Percentiles rank a stretch among this genome's conserved stretches.
Conservation (phyloP, 2,888 invertebrate genomes). For the Prenolepis imparis region DNA sequence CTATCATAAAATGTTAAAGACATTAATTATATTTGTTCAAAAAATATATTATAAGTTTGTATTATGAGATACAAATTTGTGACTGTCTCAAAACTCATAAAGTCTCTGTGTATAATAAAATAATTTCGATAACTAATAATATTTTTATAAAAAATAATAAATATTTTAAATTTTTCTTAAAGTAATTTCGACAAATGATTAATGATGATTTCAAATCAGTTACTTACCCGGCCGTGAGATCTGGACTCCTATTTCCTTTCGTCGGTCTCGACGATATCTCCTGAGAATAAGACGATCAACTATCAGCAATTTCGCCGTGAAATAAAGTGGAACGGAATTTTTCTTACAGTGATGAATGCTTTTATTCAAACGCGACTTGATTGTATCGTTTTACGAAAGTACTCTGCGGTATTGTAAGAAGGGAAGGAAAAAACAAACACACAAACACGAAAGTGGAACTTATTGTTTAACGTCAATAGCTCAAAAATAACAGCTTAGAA, state of each 20-base stretch:
- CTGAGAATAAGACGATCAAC: slow-evolving; percentile 62
- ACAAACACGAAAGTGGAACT: slow-evolving; percentile 20
- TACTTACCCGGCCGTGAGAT: slow-evolving; percentile 81
- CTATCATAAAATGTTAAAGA: neutral
- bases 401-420: slow-evolving; percentile 15
- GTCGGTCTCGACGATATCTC: slow-evolving; percentile 73
- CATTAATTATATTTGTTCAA: neutral
- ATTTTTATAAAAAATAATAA: slow-evolving; percentile 9
- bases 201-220: neutral
- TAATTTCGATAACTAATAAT: neutral
- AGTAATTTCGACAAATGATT: slow-evolving; percentile 15
- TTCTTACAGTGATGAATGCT: slow-evolving; percentile 12
- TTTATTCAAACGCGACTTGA: slow-evolving; percentile 23
- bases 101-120: neutral
- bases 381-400: slow-evolving; percentile 35
- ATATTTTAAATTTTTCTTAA: neutral
- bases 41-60: neutral
- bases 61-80: neutral
- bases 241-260: slow-evolving; percentile 79
- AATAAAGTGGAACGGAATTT: slow-evolving; percentile 41
- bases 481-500: neutral
- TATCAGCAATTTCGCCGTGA: slow-evolving; percentile 40
- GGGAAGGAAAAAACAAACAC: neutral
- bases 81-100: neutral
- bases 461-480: neutral